Evolutionary conservation across 2,797 vertebrate genomes (phyloP), one percentile per base, ranked within the genome.

Genomic region (Acanthornis magna): DNA sequence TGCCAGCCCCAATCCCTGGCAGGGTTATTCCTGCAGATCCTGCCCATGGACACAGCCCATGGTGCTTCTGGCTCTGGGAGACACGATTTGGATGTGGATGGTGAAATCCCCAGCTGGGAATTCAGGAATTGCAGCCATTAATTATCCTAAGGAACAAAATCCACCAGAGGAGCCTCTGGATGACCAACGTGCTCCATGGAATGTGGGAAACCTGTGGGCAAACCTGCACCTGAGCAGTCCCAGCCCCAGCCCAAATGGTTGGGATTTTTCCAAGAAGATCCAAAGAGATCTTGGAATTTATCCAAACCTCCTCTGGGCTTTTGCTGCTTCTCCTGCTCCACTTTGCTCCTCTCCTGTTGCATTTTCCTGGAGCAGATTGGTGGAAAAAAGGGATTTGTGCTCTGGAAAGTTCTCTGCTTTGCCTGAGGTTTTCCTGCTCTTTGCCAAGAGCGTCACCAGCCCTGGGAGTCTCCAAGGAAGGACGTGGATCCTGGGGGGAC

Each of bases 51-150:
- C 43, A 51, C 34, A 36, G 43, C 53, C 21, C 32, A 22, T 0
- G 0, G 12, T 51, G 27, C 38, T 67, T 32, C 82, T n/a, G 14
- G 53, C 53, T 38, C 38, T 2, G 0, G 1, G 8, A 67, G 27
- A 32, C 43, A 51, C 7, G 26, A 58, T 43, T 23, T 67, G 71
- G 17, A 38, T 27, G 38, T 60, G n/a, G 45, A 67, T 50, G 23
- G 38, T 10, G 10, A 23, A 85, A 53, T 67, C 53, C 16, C 54
- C 62, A 60, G 16, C 2, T 38, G 62, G 38, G n/a, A 67, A 60
- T 53, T 38, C 54, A 53, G 23, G 47, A 29, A 53, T 76, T 29
- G 14, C 38, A 67, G n/a, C 8, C 27, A 23, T n/a, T 27, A 67
- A 85, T n/a, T 36, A 45, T 19, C 16, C 22, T 7, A 18, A 18